These are phyloP conservation scores for Macquaria ambigua DNA, from an alignment of 2,113 vertebrate species.

Conservation along the genomic window DNA sequence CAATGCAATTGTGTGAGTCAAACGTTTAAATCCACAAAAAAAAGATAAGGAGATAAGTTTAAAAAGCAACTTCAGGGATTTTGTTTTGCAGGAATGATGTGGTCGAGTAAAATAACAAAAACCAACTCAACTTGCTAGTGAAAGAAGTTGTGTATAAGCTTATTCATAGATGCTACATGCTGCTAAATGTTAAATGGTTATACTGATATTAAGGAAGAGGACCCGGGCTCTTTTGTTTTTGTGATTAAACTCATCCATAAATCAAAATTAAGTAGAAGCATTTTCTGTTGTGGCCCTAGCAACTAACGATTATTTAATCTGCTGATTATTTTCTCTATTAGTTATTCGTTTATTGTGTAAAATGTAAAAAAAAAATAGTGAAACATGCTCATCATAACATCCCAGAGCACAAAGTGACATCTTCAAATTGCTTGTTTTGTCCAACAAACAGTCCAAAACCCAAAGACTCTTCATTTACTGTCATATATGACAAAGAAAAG, in stretches of 20 bases:
- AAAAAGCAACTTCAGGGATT: background rate
- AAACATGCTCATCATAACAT: too few species aligned
- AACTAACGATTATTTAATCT: background rate
- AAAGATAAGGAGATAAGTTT: background rate
- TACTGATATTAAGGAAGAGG: background rate
- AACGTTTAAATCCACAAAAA: slow-evolving; percentile 2
- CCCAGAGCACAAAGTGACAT: background rate
- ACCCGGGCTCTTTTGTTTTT: background rate
- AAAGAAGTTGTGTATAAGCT: background rate
- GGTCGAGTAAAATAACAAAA: background rate
- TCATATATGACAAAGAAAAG: background rate
- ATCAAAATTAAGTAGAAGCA: background rate
- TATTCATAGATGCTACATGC: background rate
- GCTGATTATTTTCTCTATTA: background rate
- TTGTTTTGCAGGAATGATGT: background rate
- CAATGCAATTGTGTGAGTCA: slow-evolving; percentile 15
- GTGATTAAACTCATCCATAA: background rate
- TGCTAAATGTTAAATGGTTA: background rate
- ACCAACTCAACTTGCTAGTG: background rate
- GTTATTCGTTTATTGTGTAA: too few species aligned
- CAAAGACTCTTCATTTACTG: background rate
- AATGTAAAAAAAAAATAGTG: too few species aligned
- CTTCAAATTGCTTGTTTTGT: background rate
- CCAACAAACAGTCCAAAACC: background rate
- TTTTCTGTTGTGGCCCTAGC: background rate